These are phyloP conservation scores for Patella ulyssiponensis DNA, from an alignment of 2,888 invertebrate genomes.

Conservation along the genomic window DNA sequence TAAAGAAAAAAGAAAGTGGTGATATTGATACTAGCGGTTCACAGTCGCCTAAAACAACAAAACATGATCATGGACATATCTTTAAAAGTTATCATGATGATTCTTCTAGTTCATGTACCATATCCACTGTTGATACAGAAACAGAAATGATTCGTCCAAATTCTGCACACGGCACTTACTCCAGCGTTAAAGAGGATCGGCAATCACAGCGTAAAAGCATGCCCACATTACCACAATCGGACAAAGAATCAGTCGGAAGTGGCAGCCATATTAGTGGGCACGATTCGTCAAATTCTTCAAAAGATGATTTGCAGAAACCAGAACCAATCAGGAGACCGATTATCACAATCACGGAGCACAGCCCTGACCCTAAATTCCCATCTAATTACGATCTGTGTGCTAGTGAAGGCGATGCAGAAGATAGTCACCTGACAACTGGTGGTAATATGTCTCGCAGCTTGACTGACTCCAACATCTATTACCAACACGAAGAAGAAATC, in stretches of 20 bases:
- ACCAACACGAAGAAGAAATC: constrained; percentile 58
- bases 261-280: constrained; percentile 58
- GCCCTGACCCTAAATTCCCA: constrained; percentile 78
- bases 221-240: constrained; percentile 82
- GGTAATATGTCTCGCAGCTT: constrained; percentile 72
- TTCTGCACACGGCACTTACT: constrained; percentile 41
- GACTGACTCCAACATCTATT: constrained; percentile 70
- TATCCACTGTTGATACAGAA: constrained; percentile 38
- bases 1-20: constrained; percentile 38
- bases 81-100: constrained; percentile 33
- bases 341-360: constrained; percentile 96
- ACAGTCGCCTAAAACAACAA: constrained; percentile 27
- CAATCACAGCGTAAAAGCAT: constrained; percentile 83
- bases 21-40: constrained; percentile 36
- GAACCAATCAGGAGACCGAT: constrained; percentile 78
- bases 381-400: constrained; percentile 69
- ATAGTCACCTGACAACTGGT: constrained; percentile 68
- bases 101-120: constrained; percentile 41
- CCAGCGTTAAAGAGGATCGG: constrained; percentile 26
- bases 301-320: constrained; percentile 41
- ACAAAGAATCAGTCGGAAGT: constrained; percentile 55
- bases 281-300: constrained; percentile 56
- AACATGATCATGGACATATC: constrained; percentile 16
- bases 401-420: constrained; percentile 79
- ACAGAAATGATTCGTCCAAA: constrained; percentile 41